Conservation (phyloP, 2,113 vertebrate species). For the Merops nubicus region DNA sequence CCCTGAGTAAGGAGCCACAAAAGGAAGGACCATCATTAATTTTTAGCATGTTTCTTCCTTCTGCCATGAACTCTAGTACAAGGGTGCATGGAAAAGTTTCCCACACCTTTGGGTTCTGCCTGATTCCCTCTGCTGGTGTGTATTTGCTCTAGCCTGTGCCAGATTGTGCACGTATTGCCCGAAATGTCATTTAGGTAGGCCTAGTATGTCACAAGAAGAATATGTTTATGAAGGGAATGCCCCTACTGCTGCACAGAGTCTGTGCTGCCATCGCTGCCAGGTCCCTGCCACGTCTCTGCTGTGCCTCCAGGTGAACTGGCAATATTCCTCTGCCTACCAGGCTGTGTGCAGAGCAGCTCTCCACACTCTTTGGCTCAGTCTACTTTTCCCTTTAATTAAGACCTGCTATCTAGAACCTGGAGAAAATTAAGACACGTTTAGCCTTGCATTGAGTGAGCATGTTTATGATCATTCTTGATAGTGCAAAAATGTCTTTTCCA, state of each 20-base stretch:
- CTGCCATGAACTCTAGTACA: not conserved
- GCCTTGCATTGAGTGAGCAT: not conserved
- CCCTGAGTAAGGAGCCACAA: not conserved
- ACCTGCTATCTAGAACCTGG: not conserved
- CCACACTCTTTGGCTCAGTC: not conserved
- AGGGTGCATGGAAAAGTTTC: not conserved
- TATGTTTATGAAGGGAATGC: not conserved
- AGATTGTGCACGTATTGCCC: not conserved
- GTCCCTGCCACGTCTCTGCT: not conserved
- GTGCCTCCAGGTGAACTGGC: not conserved
- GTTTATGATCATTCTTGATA: not conserved
- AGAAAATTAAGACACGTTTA: not conserved
- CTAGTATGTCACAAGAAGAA: not conserved
- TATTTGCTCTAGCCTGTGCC: not conserved
- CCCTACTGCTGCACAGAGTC: not conserved
- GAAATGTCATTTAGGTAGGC: not conserved
- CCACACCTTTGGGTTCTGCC: not conserved
- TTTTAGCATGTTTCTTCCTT: not conserved
- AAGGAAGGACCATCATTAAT: not conserved
- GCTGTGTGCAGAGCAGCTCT: not conserved
- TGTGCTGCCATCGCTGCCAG: not conserved
- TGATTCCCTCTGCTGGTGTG: not conserved
- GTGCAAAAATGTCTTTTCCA: not conserved
- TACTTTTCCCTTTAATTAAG: conserved; percentile 4
- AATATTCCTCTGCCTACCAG: not conserved